Base-by-base conservation (phyloP, 2,888 invertebrate genomes). In the Microctonus hyperodae region DNA sequence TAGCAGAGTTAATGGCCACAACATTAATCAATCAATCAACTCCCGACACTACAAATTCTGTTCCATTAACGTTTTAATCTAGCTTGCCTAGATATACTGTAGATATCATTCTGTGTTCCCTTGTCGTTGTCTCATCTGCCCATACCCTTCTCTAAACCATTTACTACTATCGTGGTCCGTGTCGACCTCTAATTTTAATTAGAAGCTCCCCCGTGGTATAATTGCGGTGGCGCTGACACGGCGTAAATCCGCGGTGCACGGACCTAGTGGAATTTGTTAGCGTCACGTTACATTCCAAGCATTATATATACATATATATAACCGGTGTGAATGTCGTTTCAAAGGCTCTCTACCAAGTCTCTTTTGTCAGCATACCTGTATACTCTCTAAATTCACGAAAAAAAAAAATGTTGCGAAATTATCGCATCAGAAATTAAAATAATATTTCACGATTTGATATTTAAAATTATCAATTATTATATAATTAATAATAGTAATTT, bases 1-100 rank as follows among this genome's bases (percentile, higher is more conserved):
- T n/a, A n/a, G n/a, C n/a, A n/a, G n/a, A n/a, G n/a, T n/a, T n/a
- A n/a, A n/a, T n/a, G n/a, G n/a, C n/a, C n/a, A n/a, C n/a, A n/a
- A n/a, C n/a, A n/a, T n/a, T n/a, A 37, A 74, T 72, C 71, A 70
- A 73, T 73, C 73, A 74, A 72, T 73, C 70, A 69, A 61, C 53
- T 55, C 60, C 50, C 63, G 60, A 63, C 70, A 70, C 65, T 65
- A 62, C 66, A 67, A 69, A 73, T 72, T 68, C 71, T 61, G 67
- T 70, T 70, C 72, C 73, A 73, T 73, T 74, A 74, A 67, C 65
- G 68, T 69, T 73, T 69, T 70, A 69, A 44, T 51, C 28, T 3
- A 10, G 22, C 68, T 68, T 68, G 62, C 62, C 59, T 68, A 60
- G 37, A 65, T 58, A 40, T 28, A 37, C 59, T 64, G 40, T 50